Evolutionary conservation across 2,888 invertebrate species (phyloP), one percentile per base, ranked within the genome.

Genomic region (Sussaba pulchella): DNA sequence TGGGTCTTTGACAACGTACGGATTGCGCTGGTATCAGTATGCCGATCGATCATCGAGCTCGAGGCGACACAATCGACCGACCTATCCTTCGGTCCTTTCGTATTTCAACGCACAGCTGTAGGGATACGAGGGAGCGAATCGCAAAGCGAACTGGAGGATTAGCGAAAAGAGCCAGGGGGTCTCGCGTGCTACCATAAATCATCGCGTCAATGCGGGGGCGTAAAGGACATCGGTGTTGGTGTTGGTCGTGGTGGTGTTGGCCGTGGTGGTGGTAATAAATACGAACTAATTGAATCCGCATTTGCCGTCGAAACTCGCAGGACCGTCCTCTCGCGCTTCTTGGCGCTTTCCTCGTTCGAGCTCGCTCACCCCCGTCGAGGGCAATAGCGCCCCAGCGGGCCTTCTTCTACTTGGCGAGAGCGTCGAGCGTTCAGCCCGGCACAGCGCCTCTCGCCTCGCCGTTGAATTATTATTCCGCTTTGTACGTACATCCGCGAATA

Each of bases 401-500:
- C 39, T 9, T 59, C 47, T 36, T 21, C 17, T 31, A 50, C 61
- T 52, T 66, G 41, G 43, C 66, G 52, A 59, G 54, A 52, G 66
- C 47, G 66, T 75, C 84, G 54, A 54, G 72, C 67, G 67, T 81
- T 81, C 77, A 54, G 81, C 80, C 81, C 54, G 74, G 80, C 72
- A 81, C 81, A 82, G 76, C 80, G 84, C 83, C 59, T 50, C 67
- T 57, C 71, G 52, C 70, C 71, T 79, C 83, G 82, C 84, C 87
- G 86, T 87, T 91, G 89, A 90, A 88, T 90, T 90, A 91, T 90
- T 88, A 88, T 89, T 88, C 87, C 88, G 89, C 89, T 90, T 90
- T 88, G 89, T 89, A 89, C 87, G 88, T 88, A 88, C 87, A 89
- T 88, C 89, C 88, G 86, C 88, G 88, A 89, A 88, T 90, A 90